phyloP scores from a whole-genome alignment of 2,113 vertebrate species.

The Planiliza haematocheilus region DNA sequence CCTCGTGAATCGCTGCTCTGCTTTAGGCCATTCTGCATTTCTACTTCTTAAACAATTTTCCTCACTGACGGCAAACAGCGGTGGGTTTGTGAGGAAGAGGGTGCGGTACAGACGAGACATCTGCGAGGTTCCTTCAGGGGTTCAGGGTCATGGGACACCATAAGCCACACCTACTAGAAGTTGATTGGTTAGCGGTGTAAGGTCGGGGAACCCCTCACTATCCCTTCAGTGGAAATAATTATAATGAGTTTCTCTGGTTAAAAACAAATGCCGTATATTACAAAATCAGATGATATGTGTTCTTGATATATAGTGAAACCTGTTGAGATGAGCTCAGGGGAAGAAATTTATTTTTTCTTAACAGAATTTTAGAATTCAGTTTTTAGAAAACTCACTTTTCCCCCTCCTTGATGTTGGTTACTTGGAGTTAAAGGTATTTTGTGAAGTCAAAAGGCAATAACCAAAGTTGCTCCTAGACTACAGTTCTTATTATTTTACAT shows the following conservation, averaged over 20 bases:
- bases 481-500: constrained; percentile 10
- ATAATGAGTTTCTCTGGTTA: too few species aligned
- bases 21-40: constrained; percentile 36
- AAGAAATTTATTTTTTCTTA: not conserved
- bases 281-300: constrained; percentile 12
- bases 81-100: constrained; percentile 34
- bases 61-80: constrained; percentile 39
- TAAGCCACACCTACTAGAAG: constrained; percentile 64
- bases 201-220: constrained; percentile 37
- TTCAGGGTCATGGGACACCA: constrained; percentile 69
- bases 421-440: not conserved
- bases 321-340: constrained; percentile 7
- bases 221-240: constrained; percentile 13
- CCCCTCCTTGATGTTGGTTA: not conserved
- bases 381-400: not conserved
- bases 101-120: constrained; percentile 53
- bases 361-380: not conserved
- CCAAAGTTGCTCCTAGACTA: too few species aligned
- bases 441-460: not conserved
- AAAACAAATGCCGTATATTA: constrained; percentile 1
- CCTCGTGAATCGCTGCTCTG: constrained; percentile 43
- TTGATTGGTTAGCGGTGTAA: constrained; percentile 66
- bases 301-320: constrained; percentile 2
- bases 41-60: constrained; percentile 44
- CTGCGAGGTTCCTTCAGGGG: constrained; percentile 65